phyloP scores from a whole-genome alignment of 92 coral and sea anemone genomes.

The Epizoanthus illoricatus region DNA sequence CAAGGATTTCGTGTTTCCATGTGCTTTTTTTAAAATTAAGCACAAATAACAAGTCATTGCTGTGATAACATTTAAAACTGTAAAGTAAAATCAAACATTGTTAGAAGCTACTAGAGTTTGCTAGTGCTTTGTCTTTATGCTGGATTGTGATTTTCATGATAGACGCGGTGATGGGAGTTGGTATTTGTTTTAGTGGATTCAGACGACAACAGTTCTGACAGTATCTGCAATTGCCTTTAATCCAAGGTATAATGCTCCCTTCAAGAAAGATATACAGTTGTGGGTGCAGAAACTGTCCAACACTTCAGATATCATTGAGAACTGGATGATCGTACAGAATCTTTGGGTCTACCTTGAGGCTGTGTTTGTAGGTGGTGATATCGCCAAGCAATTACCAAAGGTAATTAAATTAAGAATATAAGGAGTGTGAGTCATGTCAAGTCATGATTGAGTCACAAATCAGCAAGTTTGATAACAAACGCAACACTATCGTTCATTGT shows the following conservation, averaged over 20 bases:
- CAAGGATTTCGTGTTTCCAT: no score
- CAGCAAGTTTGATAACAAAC: no score
- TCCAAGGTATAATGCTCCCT: constrained; percentile 84
- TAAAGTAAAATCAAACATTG: no score
- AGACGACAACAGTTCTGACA: background rate
- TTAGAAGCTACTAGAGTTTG: no score
- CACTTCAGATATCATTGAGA: constrained; percentile 90
- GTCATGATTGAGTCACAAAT: background rate
- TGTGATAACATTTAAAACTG: no score
- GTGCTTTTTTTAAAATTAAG: no score
- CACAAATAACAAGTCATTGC: no score
- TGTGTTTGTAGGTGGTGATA: constrained; percentile 94
- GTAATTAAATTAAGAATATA: constrained; percentile 18
- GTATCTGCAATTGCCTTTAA: background rate
- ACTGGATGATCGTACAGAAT: constrained; percentile 93
- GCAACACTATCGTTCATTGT: no score
- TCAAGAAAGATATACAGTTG: constrained; percentile 79
- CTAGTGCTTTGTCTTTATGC: no score
- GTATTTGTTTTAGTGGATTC: background rate
- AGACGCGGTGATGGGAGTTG: no score
- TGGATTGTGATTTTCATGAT: no score
- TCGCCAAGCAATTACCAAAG: constrained; percentile 90
- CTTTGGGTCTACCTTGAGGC: constrained; percentile 93
- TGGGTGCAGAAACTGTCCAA: constrained; percentile 94
- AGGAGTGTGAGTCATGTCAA: no score